Evolutionary conservation across 2,113 vertebrate genomes (phyloP), one percentile per base, ranked within the genome.

Genomic region (Bolborhynchus lineola): DNA sequence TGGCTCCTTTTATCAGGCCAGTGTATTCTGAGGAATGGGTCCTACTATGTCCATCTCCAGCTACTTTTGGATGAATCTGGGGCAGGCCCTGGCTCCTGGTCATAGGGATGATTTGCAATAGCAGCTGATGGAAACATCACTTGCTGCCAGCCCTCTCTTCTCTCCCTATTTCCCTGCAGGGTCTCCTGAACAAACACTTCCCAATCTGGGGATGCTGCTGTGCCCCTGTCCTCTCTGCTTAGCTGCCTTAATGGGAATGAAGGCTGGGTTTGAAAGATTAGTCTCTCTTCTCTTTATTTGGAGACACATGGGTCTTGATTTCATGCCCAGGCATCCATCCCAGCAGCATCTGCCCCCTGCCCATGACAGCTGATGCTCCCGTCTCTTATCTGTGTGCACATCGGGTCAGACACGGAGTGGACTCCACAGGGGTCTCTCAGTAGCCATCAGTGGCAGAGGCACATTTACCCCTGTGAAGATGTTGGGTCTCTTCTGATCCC

Each of bases 331-430:
- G 16, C 31, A 49, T 9, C 14, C 1, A 0, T 52, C 42, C 28
- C n/a, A 63, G n/a, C 8, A 44, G 6, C 8, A 16, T n/a, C n/a
- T 62, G 24, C 55, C 49, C 33, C 3, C 1, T 44, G 31, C 29
- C 50, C 5, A 15, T 29, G 25, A 41, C 63, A 90, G 19, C 19
- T 29, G 16, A 16, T 0, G 3, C 25, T 46, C 49, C 23, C 25
- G 21, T 25, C 52, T 82, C 76, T 62, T 28, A 31, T 37, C 60
- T 37, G 53, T 41, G 17, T 41, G 24, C 18, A 31, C n/a, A 77
- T 25, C 29, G 31, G 11, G 3, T 44, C 52, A 71, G 37, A 9
- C 2, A 1, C 2, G 2, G 1, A 19, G 17, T 28, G 62, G 19
- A 37, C 18, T 44, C 37, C 4, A 6, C 31, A 26, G 10, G 35